Conservation (phyloP, 2,113 vertebrate genomes). For the Pterophyllum scalare region DNA sequence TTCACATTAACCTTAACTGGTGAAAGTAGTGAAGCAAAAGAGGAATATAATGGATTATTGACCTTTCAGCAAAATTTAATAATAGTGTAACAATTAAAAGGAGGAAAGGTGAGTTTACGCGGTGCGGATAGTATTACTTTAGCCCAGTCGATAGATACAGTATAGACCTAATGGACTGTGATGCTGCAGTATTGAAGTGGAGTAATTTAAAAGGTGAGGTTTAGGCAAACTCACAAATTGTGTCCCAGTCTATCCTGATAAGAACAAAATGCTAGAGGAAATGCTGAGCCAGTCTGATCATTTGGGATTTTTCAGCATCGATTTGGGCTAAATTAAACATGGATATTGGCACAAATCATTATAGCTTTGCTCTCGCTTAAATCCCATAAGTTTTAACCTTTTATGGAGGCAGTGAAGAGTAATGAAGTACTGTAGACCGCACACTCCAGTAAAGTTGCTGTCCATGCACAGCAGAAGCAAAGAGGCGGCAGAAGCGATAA, state of each 20-base stretch:
- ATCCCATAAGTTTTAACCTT: constrained; percentile 2
- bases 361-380: background rate
- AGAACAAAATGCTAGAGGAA: background rate
- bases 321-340: constrained; percentile 19
- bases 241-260: background rate
- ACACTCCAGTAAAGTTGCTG: background rate
- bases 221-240: constrained; percentile 1
- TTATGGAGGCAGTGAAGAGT: background rate
- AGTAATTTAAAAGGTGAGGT: background rate
- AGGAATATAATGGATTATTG: constrained; percentile 45
- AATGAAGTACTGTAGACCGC: background rate
- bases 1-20: constrained; percentile 16
- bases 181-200: background rate
- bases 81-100: constrained; percentile 21
- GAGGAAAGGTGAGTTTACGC: background rate
- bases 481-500: background rate
- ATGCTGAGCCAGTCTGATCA: background rate
- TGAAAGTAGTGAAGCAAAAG: background rate
- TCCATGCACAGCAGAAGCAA: background rate
- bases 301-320: background rate
- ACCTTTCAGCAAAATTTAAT: constrained; percentile 39
- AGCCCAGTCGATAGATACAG: background rate
- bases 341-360: constrained; percentile 6
- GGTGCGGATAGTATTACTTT: background rate
- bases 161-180: background rate